Base-by-base conservation (phyloP, 2,797 vertebrate genomes). In the Borostomias antarcticus region DNA sequence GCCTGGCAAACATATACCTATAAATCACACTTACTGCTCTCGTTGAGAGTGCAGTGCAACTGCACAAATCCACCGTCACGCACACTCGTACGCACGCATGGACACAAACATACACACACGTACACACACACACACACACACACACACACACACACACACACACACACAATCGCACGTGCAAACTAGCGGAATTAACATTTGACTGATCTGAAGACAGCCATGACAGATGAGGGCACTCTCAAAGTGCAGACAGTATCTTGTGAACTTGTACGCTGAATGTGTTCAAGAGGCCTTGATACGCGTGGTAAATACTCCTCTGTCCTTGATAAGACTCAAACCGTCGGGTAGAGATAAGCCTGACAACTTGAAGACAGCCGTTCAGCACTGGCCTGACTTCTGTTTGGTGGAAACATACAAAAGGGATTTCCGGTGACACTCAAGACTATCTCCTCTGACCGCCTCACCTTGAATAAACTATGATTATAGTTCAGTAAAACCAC, bases 381-480 rank as follows among this genome's bases (percentile, higher is more conserved):
- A n/a, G n/a, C n/a, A n/a, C n/a, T n/a, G n/a, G n/a, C n/a, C n/a
- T n/a, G n/a, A n/a, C n/a, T n/a, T n/a, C n/a, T n/a, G n/a, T n/a
- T n/a, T n/a, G n/a, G n/a, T n/a, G n/a, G n/a, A n/a, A n/a, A n/a
- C n/a, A n/a, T n/a, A n/a, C n/a, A n/a, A n/a, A n/a, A n/a, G n/a
- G n/a, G n/a, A n/a, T n/a, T n/a, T n/a, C n/a, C n/a, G n/a, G 5
- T 48, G 45, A 57, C 69, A 76, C 64, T 54, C 73, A 62, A 74
- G 66, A 80, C 59, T 78, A 80, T 23, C 19, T 10, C 37, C 3
- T 35, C 37, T 13, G 8, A 58, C 9, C n/a, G n/a, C 77, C 68
- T 74, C 80, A 68, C 67, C 75, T 79, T 73, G 63, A 73, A 76
- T 76, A 65, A 79, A 78, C 69, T 79, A 19, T 62, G 65, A 58